Percentiles rank a stretch among this genome's conserved stretches.
Conservation (phyloP, 1,140 invertebrate species). For the Elymnias hypermnestra region DNA sequence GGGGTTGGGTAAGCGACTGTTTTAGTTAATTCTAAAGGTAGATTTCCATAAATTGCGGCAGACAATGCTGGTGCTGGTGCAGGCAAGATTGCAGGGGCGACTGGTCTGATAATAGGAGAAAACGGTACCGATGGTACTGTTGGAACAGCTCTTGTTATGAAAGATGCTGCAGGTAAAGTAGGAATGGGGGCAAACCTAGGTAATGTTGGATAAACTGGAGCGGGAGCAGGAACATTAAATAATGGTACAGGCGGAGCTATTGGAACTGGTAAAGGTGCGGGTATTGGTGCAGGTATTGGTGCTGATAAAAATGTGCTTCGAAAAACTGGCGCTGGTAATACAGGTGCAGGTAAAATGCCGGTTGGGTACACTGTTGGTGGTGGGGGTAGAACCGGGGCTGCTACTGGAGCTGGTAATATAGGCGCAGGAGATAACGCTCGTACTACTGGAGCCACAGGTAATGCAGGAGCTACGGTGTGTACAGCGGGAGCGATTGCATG, state of each 20-base stretch:
- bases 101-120: slow-evolving; percentile 31
- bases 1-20: slow-evolving; percentile 24
- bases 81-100: slow-evolving; percentile 26
- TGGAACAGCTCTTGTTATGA: slow-evolving; percentile 21
- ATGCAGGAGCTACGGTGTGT: no score
- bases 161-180: slow-evolving; percentile 25
- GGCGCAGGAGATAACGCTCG: slow-evolving; percentile 15
- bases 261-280: slow-evolving; percentile 27
- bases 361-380: slow-evolving; percentile 28
- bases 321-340: slow-evolving; percentile 26
- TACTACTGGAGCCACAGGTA: slow-evolving; percentile 15
- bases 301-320: slow-evolving; percentile 25
- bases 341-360: slow-evolving; percentile 27
- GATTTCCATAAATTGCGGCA: slow-evolving; percentile 14
- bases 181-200: slow-evolving; percentile 30
- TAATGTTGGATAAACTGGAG: slow-evolving; percentile 26
- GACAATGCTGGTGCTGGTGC: slow-evolving; percentile 27
- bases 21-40: slow-evolving; percentile 2
- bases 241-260: slow-evolving; percentile 31
- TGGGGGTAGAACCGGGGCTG: slow-evolving; percentile 10
- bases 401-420: slow-evolving; percentile 19
- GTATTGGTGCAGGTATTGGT: no score
- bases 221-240: slow-evolving; percentile 18
- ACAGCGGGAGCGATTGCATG: slow-evolving; percentile 58
- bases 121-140: slow-evolving; percentile 27